Percentiles rank a stretch among this genome's conserved stretches.
phyloP scores from a whole-genome alignment of 2,113 vertebrate species.

The Malaclemys terrapin region DNA sequence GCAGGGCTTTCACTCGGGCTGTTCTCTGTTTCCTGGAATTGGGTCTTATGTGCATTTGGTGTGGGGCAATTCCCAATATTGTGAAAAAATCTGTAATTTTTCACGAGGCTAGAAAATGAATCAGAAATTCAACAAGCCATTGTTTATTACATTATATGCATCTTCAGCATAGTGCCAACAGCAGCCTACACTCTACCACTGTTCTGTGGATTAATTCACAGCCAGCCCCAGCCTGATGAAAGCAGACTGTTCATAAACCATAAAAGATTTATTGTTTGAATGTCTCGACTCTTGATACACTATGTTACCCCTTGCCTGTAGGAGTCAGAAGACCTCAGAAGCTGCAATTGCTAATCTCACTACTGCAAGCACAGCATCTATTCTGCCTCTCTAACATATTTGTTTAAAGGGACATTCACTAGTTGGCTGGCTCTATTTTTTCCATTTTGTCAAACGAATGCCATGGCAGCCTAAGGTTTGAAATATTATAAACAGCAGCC shows the following conservation, averaged over 20 bases:
- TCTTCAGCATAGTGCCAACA: constrained; percentile 42
- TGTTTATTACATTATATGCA: constrained; percentile 43
- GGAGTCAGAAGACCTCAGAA: background rate
- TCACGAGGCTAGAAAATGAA: constrained; percentile 37
- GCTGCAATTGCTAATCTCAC: background rate
- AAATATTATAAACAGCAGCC: constrained; percentile 37
- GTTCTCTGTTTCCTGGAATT: background rate
- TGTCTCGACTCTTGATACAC: background rate
- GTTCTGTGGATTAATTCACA: background rate
- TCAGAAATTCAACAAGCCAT: constrained; percentile 45
- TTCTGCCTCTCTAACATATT: constrained; percentile 18
- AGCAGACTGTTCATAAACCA: constrained; percentile 21
- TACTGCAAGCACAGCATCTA: background rate
- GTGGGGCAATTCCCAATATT: background rate
- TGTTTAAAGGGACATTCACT: constrained; percentile 9
- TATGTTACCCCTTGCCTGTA: background rate
- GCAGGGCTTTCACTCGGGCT: background rate
- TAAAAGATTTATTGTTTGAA: background rate
- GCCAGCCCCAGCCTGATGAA: background rate
- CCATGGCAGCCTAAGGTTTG: constrained; percentile 35
- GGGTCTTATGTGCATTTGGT: background rate
- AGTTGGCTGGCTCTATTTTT: background rate
- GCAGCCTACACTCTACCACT: constrained; percentile 9
- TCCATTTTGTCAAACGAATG: constrained; percentile 13
- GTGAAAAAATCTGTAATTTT: background rate